These are phyloP conservation scores for Melanostoma scalare DNA, from an alignment of 2,888 invertebrate genomes.

Conservation along the genomic window DNA sequence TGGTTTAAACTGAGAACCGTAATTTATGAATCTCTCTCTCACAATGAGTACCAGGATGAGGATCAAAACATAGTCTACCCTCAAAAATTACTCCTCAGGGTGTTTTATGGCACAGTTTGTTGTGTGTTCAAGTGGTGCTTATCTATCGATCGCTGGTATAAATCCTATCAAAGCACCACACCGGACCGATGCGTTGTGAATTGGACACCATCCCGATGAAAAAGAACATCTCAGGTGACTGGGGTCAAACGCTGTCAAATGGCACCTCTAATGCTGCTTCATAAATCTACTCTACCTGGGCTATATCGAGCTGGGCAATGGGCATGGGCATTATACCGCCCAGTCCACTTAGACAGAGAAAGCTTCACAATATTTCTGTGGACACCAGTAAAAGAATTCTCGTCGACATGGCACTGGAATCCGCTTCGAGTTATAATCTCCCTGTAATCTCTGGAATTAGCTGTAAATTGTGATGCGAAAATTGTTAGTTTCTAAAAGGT, in stretches of 20 bases:
- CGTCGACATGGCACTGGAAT: slow-evolving; percentile 53
- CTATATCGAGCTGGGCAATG: slow-evolving; percentile 28
- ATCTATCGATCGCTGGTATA: slow-evolving; percentile 65
- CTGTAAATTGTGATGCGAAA: slow-evolving; percentile 79
- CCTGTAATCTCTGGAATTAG: slow-evolving; percentile 79
- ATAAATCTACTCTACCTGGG: slow-evolving; percentile 65
- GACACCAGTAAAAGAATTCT: slow-evolving; percentile 29
- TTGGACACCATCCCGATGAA: slow-evolving; percentile 46
- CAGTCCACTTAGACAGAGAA: slow-evolving; percentile 55
- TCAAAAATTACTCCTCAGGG: slow-evolving; percentile 56
- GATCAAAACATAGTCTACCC: slow-evolving; percentile 43
- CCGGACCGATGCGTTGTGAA: slow-evolving; percentile 56
- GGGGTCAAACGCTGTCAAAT: slow-evolving; percentile 74
- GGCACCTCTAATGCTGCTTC: slow-evolving; percentile 73
- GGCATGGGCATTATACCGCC: neutral
- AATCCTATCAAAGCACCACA: slow-evolving; percentile 53
- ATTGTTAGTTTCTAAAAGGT: slow-evolving; percentile 75
- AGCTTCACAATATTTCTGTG: slow-evolving; percentile 34
- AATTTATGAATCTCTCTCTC: slow-evolving; percentile 27
- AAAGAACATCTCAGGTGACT: slow-evolving; percentile 57
- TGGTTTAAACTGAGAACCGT: neutral
- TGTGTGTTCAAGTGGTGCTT: slow-evolving; percentile 66
- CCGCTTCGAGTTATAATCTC: slow-evolving; percentile 65
- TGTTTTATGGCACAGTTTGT: slow-evolving; percentile 62
- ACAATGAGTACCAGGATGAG: neutral